Base-by-base conservation (phyloP, 1,140 invertebrate genomes). In the Pseudobourletiella spinata region DNA sequence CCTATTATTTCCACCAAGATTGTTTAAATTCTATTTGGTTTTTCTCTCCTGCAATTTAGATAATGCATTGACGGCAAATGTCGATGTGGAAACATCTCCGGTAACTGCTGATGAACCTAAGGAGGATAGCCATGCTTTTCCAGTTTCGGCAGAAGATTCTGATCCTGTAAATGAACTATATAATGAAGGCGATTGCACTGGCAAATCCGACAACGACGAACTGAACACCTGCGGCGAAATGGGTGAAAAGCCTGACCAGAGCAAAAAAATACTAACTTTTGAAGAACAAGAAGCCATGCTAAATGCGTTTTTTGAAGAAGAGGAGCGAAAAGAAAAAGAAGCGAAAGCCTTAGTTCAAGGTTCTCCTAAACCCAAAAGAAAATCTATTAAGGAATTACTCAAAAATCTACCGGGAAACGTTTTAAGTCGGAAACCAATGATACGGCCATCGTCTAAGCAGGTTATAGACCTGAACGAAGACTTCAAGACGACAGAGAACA, bases 361-460 rank as follows among this genome's bases (percentile, higher is more conserved):
- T n/a, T 11, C 8, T 39, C 32, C 57, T 20, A 59, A 61, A 18
- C 59, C 59, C 8, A 61, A 52, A 39, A 39, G 32, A 44, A 30
- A 48, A 3, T 28, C 42, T 2, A 1, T 57, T 22, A 54, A 52
- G 2, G 52, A 62, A 57, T 18, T 46, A 20, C 6, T 62, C n/a
- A 56, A 57, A 35, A 25, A 24, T n/a, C 2, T 62, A 3, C 60
- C 60, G 1, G 51, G n/a, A 20, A n/a, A 54, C 4, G 1, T 61
- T 26, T 50, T 43, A 15, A 50, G 44, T 16, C 32, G 32, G 3
- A 46, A 57, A 28, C 60, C 60, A 25, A 39, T 20, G 15, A 35
- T 62, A 16, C 29, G 54, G 0, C 39, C 52, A 30, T 18, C 22
- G 30, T 20, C 6, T 6, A 39, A 30, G 3, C 16, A 1, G 26